Evolutionary conservation across 2,888 invertebrate genomes (phyloP).

Genomic region (Empis livida): DNA sequence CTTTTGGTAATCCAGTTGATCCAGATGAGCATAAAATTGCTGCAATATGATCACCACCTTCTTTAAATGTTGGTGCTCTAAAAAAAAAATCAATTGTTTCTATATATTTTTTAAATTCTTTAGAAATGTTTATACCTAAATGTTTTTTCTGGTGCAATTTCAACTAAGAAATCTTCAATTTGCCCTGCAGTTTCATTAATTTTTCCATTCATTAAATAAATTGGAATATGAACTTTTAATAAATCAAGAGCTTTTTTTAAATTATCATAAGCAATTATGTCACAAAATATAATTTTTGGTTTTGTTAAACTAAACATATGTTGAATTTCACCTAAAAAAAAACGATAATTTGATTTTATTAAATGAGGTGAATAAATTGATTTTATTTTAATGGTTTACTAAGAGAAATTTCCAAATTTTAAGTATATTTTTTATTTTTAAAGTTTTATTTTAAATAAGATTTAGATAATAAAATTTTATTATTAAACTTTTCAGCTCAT

Average conservation of each 20-base stretch:
- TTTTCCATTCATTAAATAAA: conserved; percentile 22
- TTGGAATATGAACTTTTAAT: conserved; percentile 16
- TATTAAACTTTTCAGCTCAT: too few relatives aligned
- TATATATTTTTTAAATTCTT: neutral
- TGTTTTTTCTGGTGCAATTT: neutral
- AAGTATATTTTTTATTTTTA: too few relatives aligned
- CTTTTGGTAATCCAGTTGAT: conserved; percentile 27
- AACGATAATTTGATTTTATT: neutral
- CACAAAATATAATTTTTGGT: conserved; percentile 31
- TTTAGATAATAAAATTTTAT: too few relatives aligned
- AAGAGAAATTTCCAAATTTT: too few relatives aligned
- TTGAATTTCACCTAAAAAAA: conserved; percentile 21
- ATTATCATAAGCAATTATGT: conserved; percentile 20
- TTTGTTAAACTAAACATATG: conserved; percentile 26
- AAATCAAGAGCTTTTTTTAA: conserved; percentile 17
- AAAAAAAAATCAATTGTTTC: neutral
- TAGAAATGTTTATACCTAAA: neutral
- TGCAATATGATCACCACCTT: conserved; percentile 22
- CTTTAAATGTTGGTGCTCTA: conserved; percentile 17
- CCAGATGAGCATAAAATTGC: conserved; percentile 29
- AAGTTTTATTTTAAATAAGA: too few relatives aligned
- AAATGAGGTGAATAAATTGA: too few relatives aligned
- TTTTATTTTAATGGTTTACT: too few relatives aligned
- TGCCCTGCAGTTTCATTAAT: conserved; percentile 16
- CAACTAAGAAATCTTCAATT: conserved; percentile 17